Conservation (phyloP, 2,113 vertebrate genomes). For the Andinoacara biseriatus region DNA sequence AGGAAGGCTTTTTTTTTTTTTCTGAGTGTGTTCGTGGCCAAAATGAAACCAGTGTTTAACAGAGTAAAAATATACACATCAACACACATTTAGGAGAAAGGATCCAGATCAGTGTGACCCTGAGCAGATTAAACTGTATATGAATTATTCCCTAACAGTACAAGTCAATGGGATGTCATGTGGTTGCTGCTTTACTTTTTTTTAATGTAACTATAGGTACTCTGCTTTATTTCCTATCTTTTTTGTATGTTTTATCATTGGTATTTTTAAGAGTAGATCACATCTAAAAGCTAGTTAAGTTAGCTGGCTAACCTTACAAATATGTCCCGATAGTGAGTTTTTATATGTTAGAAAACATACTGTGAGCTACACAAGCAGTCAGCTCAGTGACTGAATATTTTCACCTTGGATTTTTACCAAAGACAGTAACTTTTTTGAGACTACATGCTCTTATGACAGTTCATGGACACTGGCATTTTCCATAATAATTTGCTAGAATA, state of each 20-base stretch:
- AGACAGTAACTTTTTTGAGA: neutral
- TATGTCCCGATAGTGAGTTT: neutral
- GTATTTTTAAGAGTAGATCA: neutral
- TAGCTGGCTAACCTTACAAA: neutral
- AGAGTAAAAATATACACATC: neutral
- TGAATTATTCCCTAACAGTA: neutral
- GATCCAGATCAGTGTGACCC: neutral
- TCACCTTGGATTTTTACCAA: neutral
- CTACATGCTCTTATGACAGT: neutral
- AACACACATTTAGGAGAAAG: neutral
- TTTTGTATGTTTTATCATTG: neutral
- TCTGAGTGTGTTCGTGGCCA: neutral
- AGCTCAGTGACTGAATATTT: neutral
- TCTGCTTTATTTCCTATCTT: neutral
- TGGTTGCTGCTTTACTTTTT: neutral
- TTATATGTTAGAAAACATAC: neutral
- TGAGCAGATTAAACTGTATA: constrained; percentile 25
- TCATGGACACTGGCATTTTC: neutral
- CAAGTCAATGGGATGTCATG: neutral
- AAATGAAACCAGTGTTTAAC: constrained; percentile 24
- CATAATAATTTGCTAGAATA: neutral
- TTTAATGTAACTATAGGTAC: neutral
- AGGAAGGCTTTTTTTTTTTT: neutral
- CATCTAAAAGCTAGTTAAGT: neutral
- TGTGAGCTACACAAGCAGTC: neutral